A percentile compares a stretch with the other conserved stretches of the same genome.
Conservation (phyloP, 2,797 vertebrate genomes). For the Phrynocephalus guinanensis region DNA sequence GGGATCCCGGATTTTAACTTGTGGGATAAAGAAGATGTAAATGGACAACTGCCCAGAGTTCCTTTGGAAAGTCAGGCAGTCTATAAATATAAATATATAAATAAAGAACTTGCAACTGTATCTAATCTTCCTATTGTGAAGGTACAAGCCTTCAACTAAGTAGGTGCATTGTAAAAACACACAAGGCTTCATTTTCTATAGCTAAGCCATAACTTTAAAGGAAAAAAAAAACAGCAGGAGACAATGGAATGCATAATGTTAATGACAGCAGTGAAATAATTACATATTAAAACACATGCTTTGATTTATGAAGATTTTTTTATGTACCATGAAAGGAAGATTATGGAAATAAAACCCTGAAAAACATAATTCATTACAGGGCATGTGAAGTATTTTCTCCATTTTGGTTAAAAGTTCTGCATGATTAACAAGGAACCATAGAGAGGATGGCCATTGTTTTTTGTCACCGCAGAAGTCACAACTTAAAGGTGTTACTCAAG, state of each 20-base stretch:
- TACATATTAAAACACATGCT: too few relatives aligned
- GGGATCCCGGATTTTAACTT: conserved; percentile 92
- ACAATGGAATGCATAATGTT: background rate
- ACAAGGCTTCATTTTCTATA: background rate
- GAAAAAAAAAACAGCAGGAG: background rate
- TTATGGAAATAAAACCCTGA: background rate
- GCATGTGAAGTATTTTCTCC: too few relatives aligned
- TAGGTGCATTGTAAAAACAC: background rate
- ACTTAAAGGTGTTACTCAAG: too few relatives aligned
- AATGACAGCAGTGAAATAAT: background rate
- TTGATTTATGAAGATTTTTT: too few relatives aligned
- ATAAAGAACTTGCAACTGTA: too few relatives aligned
- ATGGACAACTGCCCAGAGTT: background rate
- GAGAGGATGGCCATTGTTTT: too few relatives aligned
- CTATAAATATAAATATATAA: too few relatives aligned
- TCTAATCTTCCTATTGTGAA: background rate
- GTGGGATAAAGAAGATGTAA: background rate
- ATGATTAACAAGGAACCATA: too few relatives aligned
- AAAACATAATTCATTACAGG: too few relatives aligned
- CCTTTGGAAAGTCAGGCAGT: too few relatives aligned
- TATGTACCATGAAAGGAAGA: background rate
- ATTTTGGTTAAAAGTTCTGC: too few relatives aligned
- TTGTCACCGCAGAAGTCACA: too few relatives aligned
- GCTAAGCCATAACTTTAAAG: background rate
- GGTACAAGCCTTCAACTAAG: conserved; percentile 43